Percentiles rank a stretch among this genome's conserved stretches.
These are phyloP conservation scores for Brachionus calyciflorus DNA, from an alignment of 1,140 invertebrate species.

Conservation along the genomic window DNA sequence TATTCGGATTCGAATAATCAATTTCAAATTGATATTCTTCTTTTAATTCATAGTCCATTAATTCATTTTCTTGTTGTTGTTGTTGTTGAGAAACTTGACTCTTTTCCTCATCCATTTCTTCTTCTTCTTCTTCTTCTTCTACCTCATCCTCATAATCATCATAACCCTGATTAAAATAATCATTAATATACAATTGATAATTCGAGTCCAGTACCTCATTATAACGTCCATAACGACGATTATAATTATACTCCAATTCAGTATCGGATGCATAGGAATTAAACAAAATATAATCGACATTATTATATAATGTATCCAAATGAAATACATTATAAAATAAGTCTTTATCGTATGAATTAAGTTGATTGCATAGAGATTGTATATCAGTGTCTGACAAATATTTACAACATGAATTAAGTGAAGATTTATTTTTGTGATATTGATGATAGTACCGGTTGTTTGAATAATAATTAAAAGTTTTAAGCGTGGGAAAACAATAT, in stretches of 20 bases:
- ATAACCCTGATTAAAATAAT: conserved; percentile 46
- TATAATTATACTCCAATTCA: conserved; percentile 40
- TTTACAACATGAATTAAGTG: neutral
- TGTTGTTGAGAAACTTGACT: no score
- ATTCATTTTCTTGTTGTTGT: conserved; percentile 1
- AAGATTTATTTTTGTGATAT: conserved; percentile 7
- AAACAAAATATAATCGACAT: conserved; percentile 44
- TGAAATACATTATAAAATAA: conserved; percentile 34
- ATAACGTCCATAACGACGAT: neutral
- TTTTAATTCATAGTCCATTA: conserved; percentile 12
- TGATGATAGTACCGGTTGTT: conserved; percentile 43
- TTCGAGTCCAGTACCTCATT: conserved; percentile 19
- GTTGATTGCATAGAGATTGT: conserved; percentile 15
- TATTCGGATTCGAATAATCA: conserved; percentile 2
- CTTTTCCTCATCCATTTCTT: neutral
- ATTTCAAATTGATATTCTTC: conserved; percentile 38
- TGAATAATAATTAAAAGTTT: conserved; percentile 35
- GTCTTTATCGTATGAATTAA: conserved; percentile 27
- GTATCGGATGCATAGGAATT: conserved; percentile 41
- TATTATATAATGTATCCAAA: conserved; percentile 39
- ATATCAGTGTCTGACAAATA: conserved; percentile 43
- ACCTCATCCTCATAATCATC: conserved; percentile 23
- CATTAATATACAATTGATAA: conserved; percentile 45
- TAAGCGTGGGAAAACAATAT: conserved; percentile 38
- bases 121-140: neutral